These are phyloP conservation scores for Anastatus disparis DNA, from an alignment of 1,140 invertebrate species.

Conservation along the genomic window DNA sequence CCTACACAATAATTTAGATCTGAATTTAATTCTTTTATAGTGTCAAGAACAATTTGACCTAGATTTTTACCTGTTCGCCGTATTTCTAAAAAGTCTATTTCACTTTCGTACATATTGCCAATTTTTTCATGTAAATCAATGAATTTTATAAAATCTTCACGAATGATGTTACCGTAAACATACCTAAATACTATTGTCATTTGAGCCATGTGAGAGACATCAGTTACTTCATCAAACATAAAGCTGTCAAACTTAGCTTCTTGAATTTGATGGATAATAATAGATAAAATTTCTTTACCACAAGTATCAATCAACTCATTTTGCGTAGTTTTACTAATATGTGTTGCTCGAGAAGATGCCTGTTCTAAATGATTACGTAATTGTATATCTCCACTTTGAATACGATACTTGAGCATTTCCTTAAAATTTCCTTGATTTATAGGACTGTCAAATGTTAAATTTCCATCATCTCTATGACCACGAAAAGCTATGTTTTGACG, in stretches of 20 bases:
- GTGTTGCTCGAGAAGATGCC: constrained; percentile 41
- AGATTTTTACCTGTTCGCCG: constrained; percentile 42
- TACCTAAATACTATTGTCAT: constrained; percentile 47
- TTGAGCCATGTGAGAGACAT: constrained; percentile 48
- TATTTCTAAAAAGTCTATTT: too few relatives aligned
- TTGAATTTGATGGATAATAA: constrained; percentile 45
- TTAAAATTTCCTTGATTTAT: constrained; percentile 51
- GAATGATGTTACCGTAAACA: too few relatives aligned
- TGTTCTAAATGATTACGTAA: constrained; percentile 50
- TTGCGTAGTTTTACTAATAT: constrained; percentile 53
- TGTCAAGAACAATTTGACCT: constrained; percentile 39
- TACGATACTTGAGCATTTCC: constrained; percentile 42
- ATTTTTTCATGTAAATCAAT: too few relatives aligned
- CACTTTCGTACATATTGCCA: too few relatives aligned
- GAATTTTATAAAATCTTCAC: too few relatives aligned
- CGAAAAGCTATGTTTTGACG: constrained; percentile 49
- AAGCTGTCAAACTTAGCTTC: constrained; percentile 43
- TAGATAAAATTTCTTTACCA: too few relatives aligned
- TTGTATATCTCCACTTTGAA: too few relatives aligned
- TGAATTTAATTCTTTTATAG: constrained; percentile 43
- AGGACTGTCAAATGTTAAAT: constrained; percentile 20
- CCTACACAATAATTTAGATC: constrained; percentile 45
- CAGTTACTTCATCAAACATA: constrained; percentile 54
- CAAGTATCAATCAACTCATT: constrained; percentile 50
- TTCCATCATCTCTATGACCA: constrained; percentile 42